A percentile compares a stretch with the other conserved stretches of the same genome.
Evolutionary conservation across 2,888 invertebrate species (phyloP).

Genomic region (Sepioteuthis lessoniana): DNA sequence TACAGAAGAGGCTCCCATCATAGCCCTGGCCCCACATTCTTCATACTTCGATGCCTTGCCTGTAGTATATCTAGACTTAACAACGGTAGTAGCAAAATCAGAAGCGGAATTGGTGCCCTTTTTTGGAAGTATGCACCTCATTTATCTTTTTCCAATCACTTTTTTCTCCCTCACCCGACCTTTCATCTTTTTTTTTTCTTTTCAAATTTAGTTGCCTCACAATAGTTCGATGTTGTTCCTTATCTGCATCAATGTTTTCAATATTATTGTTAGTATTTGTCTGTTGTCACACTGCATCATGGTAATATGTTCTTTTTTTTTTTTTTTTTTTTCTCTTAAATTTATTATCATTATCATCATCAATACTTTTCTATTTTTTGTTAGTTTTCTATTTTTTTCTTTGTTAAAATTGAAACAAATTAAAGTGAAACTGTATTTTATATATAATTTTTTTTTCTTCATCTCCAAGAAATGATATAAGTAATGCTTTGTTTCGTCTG

Average conservation of each 20-base stretch:
- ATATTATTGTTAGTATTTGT: neutral
- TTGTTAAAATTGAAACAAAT: neutral
- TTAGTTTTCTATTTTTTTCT: neutral
- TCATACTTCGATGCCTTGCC: slow-evolving; percentile 91
- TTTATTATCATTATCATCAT: neutral
- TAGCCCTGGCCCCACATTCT: slow-evolving; percentile 92
- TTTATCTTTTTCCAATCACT: slow-evolving; percentile 38
- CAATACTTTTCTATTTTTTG: no score
- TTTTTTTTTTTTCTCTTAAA: neutral
- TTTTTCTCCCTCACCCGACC: neutral
- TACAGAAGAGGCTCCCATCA: slow-evolving; percentile 86
- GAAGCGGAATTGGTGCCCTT: slow-evolving; percentile 88
- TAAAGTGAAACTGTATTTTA: neutral
- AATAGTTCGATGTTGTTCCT: neutral
- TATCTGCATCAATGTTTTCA: neutral
- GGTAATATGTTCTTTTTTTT: no score
- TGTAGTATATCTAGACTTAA: slow-evolving; percentile 87
- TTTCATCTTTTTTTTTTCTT: neutral
- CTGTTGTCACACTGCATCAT: neutral
- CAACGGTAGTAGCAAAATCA: slow-evolving; percentile 91
- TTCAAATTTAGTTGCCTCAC: neutral
- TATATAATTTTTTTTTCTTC: neutral
- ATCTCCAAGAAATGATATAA: no score
- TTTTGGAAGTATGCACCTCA: slow-evolving; percentile 86
- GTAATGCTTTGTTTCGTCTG: no score